Base-by-base conservation (phyloP, 2,113 vertebrate species). In the Ariopsis seemanni region DNA sequence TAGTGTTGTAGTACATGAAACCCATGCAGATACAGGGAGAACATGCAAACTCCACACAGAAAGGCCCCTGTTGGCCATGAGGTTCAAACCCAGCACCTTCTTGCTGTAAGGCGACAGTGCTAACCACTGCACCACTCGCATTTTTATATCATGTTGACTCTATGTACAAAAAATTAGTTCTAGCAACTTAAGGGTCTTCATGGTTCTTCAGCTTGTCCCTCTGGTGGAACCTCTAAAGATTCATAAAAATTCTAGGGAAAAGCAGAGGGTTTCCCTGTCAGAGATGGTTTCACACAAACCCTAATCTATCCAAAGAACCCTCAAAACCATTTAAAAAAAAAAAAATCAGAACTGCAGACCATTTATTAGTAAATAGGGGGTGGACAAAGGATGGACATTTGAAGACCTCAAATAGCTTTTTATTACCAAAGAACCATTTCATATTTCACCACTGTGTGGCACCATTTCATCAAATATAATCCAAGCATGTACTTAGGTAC, bases 371-470 rank as follows among this genome's bases (percentile, higher is more conserved):
- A 12, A 30, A 42, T 42, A 2, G 42, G 2, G 42, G 42, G 42
- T 42, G 42, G 30, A 34, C 17, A 71, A 69, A 69, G 63, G 25
- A 14, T 67, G 27, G 25, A 69, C 12, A 12, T 69, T 30, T 30
- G 17, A 74, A 74, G 18, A 50, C 34, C 71, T 8, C n/a, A 55
- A 78, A 53, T 78, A n/a, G 2, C 4, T 48, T 42, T 48, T 42
- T 63, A 50, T 60, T 25, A 63, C 30, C 30, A 42, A 25, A 15
- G 7, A 27, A 52, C 14, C n/a, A 34, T 27, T 67, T 60, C 65
- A 84, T 15, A 34, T 27, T 67, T 60, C 65, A 84, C 89, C 89
- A 88, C 89, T 82, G 25, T 62, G 82, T 90, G 89, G 89, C 83
- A 88, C 85, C n/a, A 85, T 90, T 90, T 86, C 55, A 85, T 84